Base-by-base conservation (phyloP, 2,797 vertebrate species). In the Podarcis siculus region DNA sequence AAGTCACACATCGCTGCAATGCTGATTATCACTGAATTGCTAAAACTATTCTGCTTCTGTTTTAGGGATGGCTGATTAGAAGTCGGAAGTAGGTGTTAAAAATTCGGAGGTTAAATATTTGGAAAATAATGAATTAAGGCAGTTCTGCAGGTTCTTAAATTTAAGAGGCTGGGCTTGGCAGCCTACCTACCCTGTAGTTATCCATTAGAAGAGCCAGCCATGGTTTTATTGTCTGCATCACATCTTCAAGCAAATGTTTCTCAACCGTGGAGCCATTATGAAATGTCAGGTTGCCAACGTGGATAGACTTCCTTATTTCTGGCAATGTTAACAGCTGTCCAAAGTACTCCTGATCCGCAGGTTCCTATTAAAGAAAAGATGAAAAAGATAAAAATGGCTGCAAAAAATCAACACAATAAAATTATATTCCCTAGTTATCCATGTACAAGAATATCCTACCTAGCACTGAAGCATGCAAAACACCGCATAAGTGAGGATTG, bases 201-300 rank as follows among this genome's bases (percentile, higher is more conserved):
- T 98, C 96, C 97, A 98, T 98, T 93, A 99, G 96, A 85, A 96
- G 92, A 27, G 95, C 96, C 85, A 98, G 96, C 98, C 98, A 99
- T 1, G 98, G 98, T 84, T 98, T 98, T 92, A 98, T 97, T 88
- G 97, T 98, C 95, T 98, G 97, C 95, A 98, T 96, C 58, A 96
- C 94, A 85, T 98, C 98, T 96, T 98, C 96, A 92, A 97, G 37
- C 90, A 98, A 97, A 94, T 99, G 95, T 90, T 97, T 97, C 94
- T 98, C 97, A 95, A 98, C 98, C 91, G 94, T 61, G 0, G 96
- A 92, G 37, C 98, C 96, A 1, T 97, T 95, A 32, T 97, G 94
- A 89, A 98, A 99, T 1, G 96, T 97, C 88, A 89, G 93, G 95
- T 98, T 98, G 86, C 98, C 98, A 89, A 98, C 98, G 0, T 98